A percentile compares a stretch with the other conserved stretches of the same genome.
Evolutionary conservation across 1,140 invertebrate species (phyloP).

Genomic region (Leptinotarsa defecta): DNA sequence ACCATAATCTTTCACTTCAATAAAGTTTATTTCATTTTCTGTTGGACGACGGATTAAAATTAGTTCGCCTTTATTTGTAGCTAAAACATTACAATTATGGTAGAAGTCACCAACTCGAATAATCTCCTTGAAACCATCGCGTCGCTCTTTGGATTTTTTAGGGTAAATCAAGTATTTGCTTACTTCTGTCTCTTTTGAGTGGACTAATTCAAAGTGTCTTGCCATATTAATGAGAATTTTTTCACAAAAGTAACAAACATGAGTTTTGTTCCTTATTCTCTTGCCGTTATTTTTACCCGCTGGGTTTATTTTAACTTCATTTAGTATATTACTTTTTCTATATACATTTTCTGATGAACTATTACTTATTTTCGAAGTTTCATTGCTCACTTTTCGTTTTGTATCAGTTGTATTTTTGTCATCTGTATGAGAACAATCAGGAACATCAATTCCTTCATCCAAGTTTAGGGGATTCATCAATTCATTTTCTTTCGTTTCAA

Average conservation of each 20-base stretch:
- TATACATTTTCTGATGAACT: too few species aligned
- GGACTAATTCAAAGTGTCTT: conserved; percentile 20
- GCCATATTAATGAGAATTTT: conserved; percentile 15
- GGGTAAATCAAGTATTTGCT: neutral
- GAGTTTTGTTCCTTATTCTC: conserved; percentile 23
- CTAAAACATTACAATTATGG: conserved; percentile 22
- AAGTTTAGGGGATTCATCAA: too few species aligned
- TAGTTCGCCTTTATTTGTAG: conserved; percentile 21
- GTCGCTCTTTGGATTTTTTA: neutral
- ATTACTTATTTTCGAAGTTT: too few species aligned
- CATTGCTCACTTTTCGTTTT: too few species aligned
- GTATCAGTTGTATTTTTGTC: too few species aligned
- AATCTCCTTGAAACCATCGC: conserved; percentile 1
- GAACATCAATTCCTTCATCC: too few species aligned
- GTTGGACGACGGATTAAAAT: conserved; percentile 15
- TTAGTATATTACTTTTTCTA: neutral
- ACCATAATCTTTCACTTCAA: conserved; percentile 26
- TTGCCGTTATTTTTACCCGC: conserved; percentile 14
- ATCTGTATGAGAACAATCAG: too few species aligned
- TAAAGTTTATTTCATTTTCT: conserved; percentile 3
- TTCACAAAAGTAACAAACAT: conserved; percentile 28
- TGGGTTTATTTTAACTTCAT: conserved; percentile 14
- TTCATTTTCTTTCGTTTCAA: too few species aligned
- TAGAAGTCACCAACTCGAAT: conserved; percentile 21
- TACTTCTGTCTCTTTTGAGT: conserved; percentile 9